Conservation (phyloP, 2,888 invertebrate genomes). For the Cancer borealis region DNA sequence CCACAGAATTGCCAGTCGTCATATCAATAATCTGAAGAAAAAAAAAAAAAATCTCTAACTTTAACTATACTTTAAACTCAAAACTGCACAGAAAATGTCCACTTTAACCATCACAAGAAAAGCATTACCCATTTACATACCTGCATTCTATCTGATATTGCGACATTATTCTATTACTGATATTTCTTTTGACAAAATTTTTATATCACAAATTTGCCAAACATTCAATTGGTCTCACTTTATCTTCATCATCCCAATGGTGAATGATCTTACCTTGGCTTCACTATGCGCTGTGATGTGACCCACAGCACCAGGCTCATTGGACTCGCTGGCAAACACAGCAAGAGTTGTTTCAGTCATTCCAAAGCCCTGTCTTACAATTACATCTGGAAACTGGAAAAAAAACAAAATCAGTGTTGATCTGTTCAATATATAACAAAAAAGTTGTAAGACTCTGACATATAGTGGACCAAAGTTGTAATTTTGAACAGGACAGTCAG, state of each 20-base stretch:
- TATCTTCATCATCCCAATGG: neutral
- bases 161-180: too few relatives aligned
- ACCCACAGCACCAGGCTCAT: constrained; percentile 62
- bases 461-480: too few relatives aligned
- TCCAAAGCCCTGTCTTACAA: constrained; percentile 88
- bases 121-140: neutral
- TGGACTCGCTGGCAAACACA: constrained; percentile 46
- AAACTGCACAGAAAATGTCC: neutral
- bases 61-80: too few relatives aligned
- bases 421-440: neutral
- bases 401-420: neutral
- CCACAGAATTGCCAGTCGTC: constrained; percentile 63
- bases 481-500: too few relatives aligned
- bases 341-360: constrained; percentile 84
- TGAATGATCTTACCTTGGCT: constrained; percentile 56
- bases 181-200: neutral
- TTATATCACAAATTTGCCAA: neutral
- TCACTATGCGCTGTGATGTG: constrained; percentile 59
- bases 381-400: constrained; percentile 63
- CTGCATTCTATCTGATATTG: too few relatives aligned
- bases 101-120: neutral
- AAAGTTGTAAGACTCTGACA: too few relatives aligned
- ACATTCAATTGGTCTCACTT: neutral
- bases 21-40: constrained; percentile 63
- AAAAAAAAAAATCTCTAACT: neutral